Evolutionary conservation across 2,888 invertebrate genomes (phyloP), one percentile per base, ranked within the genome.

Genomic region (Perizoma flavofasciatum): DNA sequence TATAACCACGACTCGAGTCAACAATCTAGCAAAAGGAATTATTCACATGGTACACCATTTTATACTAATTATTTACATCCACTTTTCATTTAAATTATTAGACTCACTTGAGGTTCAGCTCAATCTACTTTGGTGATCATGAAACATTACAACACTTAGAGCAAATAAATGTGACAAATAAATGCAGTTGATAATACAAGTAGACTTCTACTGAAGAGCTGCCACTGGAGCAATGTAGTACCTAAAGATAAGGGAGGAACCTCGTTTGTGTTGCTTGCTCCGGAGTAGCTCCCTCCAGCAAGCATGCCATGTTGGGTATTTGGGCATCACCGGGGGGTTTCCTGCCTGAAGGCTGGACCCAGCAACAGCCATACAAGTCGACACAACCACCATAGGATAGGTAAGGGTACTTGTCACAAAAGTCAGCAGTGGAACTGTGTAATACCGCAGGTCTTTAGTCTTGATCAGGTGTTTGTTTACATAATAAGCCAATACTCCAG

Each of bases 311-410:
- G 93, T 93, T 1, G 88, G 87, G 81, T 98, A 98, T 51, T 94
- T 88, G 0, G 97, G 97, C 96, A 98, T 97, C 47, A 94, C 91
- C 0, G 97, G 97, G 37, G 97, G 96, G 61, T 94, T 93, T 32
- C 97, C 98, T 50, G 97, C 97, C 67, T 93, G 93, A 53, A 98
- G 92, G 65, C 96, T 95, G 74, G 77, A 95, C 62, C 97, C 95
- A 62, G 95, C 95, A 7, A 98, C 96, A 61, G 96, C 94, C 97
- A 98, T 98, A 75, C 98, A 97, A 60, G 97, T 97, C 8, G 97
- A 96, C 0, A 98, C 97, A 61, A 99, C 96, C 81, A 96, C 95
- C 81, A 98, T 95, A 22, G 98, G 98, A 87, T 99, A 99, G n/a
- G 97, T 96, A 65, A 97, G 78, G 57, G 97, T 96, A 65, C 96